Conservation (phyloP, 2,888 invertebrate genomes). For the Brachylomia viminalis region DNA sequence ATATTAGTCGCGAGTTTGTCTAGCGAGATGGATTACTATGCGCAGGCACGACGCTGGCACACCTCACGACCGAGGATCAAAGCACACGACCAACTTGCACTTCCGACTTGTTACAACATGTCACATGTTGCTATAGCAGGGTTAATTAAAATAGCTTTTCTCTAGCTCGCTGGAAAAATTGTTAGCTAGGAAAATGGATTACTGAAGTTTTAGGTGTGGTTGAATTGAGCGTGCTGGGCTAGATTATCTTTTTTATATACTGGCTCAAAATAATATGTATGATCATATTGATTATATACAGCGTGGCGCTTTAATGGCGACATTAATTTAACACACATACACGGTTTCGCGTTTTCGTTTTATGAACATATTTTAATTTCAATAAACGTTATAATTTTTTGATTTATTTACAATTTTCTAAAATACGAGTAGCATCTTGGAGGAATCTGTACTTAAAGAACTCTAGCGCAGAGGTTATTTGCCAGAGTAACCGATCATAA, state of each 20-base stretch:
- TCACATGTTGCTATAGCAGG: conserved; percentile 63
- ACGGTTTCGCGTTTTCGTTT: too few species aligned
- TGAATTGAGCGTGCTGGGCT: conserved; percentile 27
- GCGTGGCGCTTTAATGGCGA: too few species aligned
- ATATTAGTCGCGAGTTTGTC: conserved; percentile 72
- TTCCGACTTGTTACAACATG: conserved; percentile 70
- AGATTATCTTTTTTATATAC: neutral
- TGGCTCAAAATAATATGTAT: neutral
- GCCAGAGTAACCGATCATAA: too few species aligned
- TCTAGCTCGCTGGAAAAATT: conserved; percentile 48
- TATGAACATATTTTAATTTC: too few species aligned
- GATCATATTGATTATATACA: too few species aligned
- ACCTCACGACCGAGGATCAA: conserved; percentile 78
- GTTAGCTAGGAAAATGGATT: conserved; percentile 1
- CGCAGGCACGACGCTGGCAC: conserved; percentile 77
- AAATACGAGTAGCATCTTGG: too few species aligned
- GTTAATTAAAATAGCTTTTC: conserved; percentile 66
- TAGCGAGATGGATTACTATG: conserved; percentile 81
- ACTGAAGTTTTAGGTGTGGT: conserved; percentile 6
- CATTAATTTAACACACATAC: too few species aligned
- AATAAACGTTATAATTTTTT: too few species aligned
- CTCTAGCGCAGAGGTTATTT: too few species aligned
- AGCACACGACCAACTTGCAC: conserved; percentile 73
- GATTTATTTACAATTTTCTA: too few species aligned
- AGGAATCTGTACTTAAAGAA: too few species aligned